Conservation (phyloP, 2,113 vertebrate species). For the Aspidoscelis tigris region DNA sequence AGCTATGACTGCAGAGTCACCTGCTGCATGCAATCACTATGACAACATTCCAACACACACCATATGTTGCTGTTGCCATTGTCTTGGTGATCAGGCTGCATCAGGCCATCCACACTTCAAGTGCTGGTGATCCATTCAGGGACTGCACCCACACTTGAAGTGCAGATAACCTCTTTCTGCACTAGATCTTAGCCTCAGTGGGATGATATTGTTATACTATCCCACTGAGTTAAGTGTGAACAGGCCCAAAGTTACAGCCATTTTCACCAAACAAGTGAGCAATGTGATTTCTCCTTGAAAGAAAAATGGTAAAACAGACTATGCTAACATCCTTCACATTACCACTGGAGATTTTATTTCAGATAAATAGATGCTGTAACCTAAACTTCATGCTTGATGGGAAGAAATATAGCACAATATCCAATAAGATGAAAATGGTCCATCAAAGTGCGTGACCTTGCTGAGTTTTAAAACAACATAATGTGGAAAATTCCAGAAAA, state of each 20-base stretch:
- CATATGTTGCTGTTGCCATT: too few species aligned
- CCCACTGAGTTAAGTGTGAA: too few species aligned
- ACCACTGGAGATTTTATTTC: not conserved
- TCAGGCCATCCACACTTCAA: too few species aligned
- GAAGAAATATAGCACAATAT: not conserved
- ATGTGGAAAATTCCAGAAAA: slow-evolving; percentile 17
- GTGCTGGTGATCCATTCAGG: too few species aligned
- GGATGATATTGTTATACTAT: too few species aligned
- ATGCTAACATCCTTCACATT: not conserved
- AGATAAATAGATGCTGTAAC: not conserved
- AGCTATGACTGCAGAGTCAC: too few species aligned
- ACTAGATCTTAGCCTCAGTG: too few species aligned
- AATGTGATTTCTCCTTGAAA: not conserved
- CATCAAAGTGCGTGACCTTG: not conserved
- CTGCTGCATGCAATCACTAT: too few species aligned
- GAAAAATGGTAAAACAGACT: not conserved
- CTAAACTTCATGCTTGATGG: not conserved
- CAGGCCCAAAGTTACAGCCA: not conserved
- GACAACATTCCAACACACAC: too few species aligned
- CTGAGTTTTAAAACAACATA: not conserved
- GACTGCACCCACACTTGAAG: too few species aligned
- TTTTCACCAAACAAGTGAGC: not conserved
- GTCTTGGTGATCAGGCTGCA: too few species aligned
- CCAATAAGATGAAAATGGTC: not conserved
- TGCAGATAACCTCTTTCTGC: too few species aligned